Conservation (phyloP, 2,113 vertebrate species). For the Paraplagusia blochii region DNA sequence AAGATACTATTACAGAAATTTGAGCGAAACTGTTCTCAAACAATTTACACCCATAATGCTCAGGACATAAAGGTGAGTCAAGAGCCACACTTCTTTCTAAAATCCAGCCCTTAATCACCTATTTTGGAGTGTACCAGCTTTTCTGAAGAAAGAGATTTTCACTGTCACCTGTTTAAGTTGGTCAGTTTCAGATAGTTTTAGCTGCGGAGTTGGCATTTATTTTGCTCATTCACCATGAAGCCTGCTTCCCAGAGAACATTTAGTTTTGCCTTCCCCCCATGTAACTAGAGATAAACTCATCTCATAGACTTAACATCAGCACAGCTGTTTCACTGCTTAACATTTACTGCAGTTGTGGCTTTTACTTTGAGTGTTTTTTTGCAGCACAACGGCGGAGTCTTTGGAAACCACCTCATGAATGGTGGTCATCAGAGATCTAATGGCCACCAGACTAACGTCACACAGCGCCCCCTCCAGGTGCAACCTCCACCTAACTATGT, state of each 20-base stretch:
- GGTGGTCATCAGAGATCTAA: conserved; percentile 88
- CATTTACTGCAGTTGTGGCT: conserved; percentile 32
- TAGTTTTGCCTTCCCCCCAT: no score
- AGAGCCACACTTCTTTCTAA: no score
- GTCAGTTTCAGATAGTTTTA: neutral
- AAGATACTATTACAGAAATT: no score
- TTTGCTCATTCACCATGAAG: conserved; percentile 65
- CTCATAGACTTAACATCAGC: conserved; percentile 62
- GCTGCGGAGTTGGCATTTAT: conserved; percentile 47
- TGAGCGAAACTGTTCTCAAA: no score
- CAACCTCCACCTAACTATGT: conserved; percentile 90
- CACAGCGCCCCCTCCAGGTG: conserved; percentile 94
- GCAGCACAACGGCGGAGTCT: conserved; percentile 95
- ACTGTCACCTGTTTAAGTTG: no score
- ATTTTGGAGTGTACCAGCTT: no score
- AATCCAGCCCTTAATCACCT: no score
- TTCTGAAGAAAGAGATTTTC: no score
- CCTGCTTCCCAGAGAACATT: conserved; percentile 47
- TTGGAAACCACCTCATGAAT: conserved; percentile 94
- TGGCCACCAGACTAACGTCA: conserved; percentile 93
- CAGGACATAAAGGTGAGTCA: no score
- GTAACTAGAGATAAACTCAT: conserved; percentile 36
- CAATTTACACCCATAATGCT: no score
- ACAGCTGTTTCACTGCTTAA: conserved; percentile 10
- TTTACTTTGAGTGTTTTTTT: conserved; percentile 64